These are phyloP conservation scores for Ips nitidus DNA, from an alignment of 1,140 invertebrate genomes.

Conservation along the genomic window DNA sequence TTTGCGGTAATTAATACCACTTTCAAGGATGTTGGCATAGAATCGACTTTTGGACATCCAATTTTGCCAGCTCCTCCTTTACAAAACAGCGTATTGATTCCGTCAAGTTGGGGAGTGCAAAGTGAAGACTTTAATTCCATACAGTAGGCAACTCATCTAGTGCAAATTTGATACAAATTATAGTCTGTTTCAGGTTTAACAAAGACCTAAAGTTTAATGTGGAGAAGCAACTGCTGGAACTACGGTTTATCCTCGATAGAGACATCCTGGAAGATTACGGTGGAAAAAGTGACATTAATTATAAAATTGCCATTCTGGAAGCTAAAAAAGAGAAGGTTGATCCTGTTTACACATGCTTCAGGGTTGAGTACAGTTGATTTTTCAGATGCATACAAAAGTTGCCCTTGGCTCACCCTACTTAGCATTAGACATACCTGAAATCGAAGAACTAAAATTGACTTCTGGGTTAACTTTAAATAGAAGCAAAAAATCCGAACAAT, in stretches of 20 bases:
- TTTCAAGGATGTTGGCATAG: slow-evolving; percentile 39
- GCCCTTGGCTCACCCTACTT: slow-evolving; percentile 54
- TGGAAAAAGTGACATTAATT: slow-evolving; percentile 44
- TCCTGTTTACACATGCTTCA: not conserved
- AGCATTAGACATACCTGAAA: slow-evolving; percentile 50
- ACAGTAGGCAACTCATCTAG: not conserved
- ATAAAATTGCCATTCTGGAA: slow-evolving; percentile 47
- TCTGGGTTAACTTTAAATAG: slow-evolving; percentile 39
- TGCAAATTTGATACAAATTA: not conserved
- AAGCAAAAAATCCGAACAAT: slow-evolving; percentile 40
- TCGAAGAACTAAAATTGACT: slow-evolving; percentile 45
- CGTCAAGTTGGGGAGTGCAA: slow-evolving; percentile 34
- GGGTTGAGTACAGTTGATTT: slow-evolving; percentile 1
- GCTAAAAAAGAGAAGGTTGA: slow-evolving; percentile 44
- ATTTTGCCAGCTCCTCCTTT: slow-evolving; percentile 49
- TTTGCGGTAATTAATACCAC: slow-evolving; percentile 44
- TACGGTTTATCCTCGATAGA: slow-evolving; percentile 42
- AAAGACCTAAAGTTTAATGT: slow-evolving; percentile 7
- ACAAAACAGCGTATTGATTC: slow-evolving; percentile 51
- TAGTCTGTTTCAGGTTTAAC: too few relatives aligned
- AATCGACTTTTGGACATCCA: slow-evolving; percentile 33
- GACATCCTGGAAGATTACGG: slow-evolving; percentile 37
- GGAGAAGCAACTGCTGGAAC: slow-evolving; percentile 29
- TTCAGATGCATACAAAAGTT: slow-evolving; percentile 52
- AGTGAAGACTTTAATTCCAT: not conserved